Evolutionary conservation across 2,113 vertebrate genomes (phyloP), one percentile per base, ranked within the genome.

Genomic region (Sakesphorus luctuosus): DNA sequence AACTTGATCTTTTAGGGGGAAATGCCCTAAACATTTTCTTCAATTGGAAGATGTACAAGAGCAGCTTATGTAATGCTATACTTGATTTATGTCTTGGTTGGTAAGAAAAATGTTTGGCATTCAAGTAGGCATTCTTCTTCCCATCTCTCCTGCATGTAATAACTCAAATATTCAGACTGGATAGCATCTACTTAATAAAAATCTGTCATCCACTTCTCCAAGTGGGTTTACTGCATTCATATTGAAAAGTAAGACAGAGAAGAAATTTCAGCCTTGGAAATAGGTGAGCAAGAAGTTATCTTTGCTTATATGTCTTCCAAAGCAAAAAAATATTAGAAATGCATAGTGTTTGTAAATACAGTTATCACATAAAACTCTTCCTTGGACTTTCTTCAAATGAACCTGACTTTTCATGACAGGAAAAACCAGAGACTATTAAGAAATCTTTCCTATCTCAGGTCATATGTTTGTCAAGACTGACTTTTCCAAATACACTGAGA

Each of bases 71-170:
- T 75, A 94, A 82, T 75, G 38, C 40, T 68, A 58, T 13, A 61
- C 19, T 81, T 67, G 16, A 90, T 87, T 73, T 87, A 84, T 49
- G 77, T 63, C 55, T 84, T 44, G 59, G 61, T 47, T 84, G 82
- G 71, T 90, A 90, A 78, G 55, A 90, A 90, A 92, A 93, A 81
- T 25, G 47, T 86, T 86, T 86, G 76, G 68, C 76, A 78, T 90
- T 90, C 65, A 62, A 90, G 44, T 8, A 88, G 79, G 68, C 43
- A 84, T 89, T 89, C 68, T 85, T 95, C 85, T 86, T 78, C 18
- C 73, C 76, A 66, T 83, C 79, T 86, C 75, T 93, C 89, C 78
- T 74, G 71, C 43, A 90, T 24, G 46, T 43, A 77, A 40, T 35
- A 90, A 92, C 26, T 77, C 68, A 74, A 71, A 92, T 35, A n/a